Base-by-base conservation (phyloP, 2,888 invertebrate species). In the Pheosia gnoma region DNA sequence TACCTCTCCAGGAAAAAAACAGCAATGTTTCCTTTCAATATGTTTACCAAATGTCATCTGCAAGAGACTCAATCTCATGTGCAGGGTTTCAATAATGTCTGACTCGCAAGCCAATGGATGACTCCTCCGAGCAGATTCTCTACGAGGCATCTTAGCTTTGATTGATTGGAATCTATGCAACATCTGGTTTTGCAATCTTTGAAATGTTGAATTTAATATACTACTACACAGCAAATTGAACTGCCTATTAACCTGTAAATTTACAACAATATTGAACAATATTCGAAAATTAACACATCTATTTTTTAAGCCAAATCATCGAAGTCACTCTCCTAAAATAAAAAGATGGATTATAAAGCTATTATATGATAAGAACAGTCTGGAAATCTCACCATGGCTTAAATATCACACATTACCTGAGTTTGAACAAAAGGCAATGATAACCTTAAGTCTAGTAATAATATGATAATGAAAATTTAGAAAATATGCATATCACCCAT, bases 31-130 rank as follows among this genome's bases (percentile, higher is more conserved):
- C 78, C 97, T 95, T 86, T 98, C 98, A 84, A 98, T 98, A 86
- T 98, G 98, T 90, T 98, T 98, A 59, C 98, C 98, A 93, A 98
- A 98, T 36, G 98, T 97, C 98, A 98, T 98, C 90, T 98, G 98
- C 67, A 98, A 93, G 62, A 98, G 92, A 60, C 98, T 98, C 59
- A 98, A 94, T 71, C 98, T 95, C 96, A 98, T 98, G 82, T 98
- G 98, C 72, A 98, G 94, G 0, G 98, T 98, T 89, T 98, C 98
- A 81, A 98, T 96, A 57, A 98, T 98, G 88, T 98, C 98, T 51
- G 97, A 97, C 91, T 98, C 98, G 82, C 98, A 97, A 38, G 98
- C 98, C 75, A 98, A 91, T 0, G 97, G 97, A 88, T 98, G 98
- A 86, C 96, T 98, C 45, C 98, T 95, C 54, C 98, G 95, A 6